A percentile compares a stretch with the other conserved stretches of the same genome.
Evolutionary conservation across 2,113 vertebrate genomes (phyloP).

Genomic region (Camarhynchus parvulus): DNA sequence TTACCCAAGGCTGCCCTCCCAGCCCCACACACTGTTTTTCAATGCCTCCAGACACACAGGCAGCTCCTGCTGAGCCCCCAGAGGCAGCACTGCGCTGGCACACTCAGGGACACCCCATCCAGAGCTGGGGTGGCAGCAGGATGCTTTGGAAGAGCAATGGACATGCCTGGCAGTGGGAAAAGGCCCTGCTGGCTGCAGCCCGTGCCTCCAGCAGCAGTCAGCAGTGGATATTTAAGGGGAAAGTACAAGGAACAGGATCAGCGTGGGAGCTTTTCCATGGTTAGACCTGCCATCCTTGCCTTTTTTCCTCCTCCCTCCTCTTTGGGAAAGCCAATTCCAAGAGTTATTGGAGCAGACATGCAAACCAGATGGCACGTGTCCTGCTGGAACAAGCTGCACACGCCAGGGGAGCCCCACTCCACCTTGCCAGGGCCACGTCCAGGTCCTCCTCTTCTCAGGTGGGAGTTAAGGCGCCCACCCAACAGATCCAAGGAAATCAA

Average conservation of each 20-base stretch:
- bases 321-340: background rate
- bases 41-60: background rate
- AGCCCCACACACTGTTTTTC: rapidly evolving
- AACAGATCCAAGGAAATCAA: background rate
- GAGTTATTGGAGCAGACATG: background rate
- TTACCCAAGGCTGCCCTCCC: background rate
- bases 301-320: constrained; percentile 5
- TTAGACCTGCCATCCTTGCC: background rate
- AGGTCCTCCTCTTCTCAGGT: background rate
- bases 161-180: background rate
- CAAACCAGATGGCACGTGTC: background rate
- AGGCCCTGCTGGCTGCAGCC: background rate
- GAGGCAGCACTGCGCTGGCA: background rate
- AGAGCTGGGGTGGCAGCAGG: background rate
- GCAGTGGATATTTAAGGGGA: background rate
- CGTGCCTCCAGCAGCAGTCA: background rate
- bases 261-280: background rate
- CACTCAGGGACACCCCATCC: background rate
- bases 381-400: background rate
- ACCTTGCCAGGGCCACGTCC: background rate
- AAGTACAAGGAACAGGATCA: background rate
- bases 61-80: background rate
- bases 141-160: background rate
- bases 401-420: background rate
- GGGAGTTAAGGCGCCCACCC: background rate